Evolutionary conservation across 30 jellyfish, hydroid and myxozoan species (phyloP).

Genomic region (Clytia hemisphaerica): DNA sequence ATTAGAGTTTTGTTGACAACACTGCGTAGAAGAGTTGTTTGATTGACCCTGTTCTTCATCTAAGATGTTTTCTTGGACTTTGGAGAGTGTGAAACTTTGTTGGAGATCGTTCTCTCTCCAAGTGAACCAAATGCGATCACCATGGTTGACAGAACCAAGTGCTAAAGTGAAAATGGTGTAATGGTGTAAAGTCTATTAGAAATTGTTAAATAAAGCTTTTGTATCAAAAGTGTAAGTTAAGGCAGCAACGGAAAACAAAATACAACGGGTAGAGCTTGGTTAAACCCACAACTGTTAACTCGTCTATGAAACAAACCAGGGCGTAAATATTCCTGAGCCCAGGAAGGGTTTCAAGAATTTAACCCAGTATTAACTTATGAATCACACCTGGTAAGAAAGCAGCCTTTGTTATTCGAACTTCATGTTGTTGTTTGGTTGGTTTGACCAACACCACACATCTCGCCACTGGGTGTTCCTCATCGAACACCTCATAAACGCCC

Average conservation of each 20-base stretch:
- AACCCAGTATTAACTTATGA: too few species aligned
- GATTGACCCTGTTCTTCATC: neutral
- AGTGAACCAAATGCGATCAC: conserved; percentile 40
- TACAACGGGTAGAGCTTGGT: too few species aligned
- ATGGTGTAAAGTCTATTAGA: too few species aligned
- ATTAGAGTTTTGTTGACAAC: conserved; percentile 1
- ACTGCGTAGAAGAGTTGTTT: conserved; percentile 1
- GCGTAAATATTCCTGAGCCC: too few species aligned
- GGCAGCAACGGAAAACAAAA: too few species aligned
- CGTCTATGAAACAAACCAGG: too few species aligned
- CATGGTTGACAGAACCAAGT: conserved; percentile 25
- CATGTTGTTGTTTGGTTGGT: conserved; percentile 39
- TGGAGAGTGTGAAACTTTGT: conserved; percentile 16
- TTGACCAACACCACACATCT: conserved; percentile 28
- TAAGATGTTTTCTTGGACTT: neutral
- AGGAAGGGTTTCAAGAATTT: too few species aligned
- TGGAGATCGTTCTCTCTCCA: conserved; percentile 20
- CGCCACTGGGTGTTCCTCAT: conserved; percentile 7
- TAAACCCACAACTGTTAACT: too few species aligned
- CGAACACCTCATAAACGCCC: conserved; percentile 33
- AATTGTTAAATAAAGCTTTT: too few species aligned
- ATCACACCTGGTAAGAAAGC: conserved; percentile 38
- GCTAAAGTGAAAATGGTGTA: too few species aligned
- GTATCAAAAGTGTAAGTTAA: too few species aligned
- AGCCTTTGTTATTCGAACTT: conserved; percentile 14